phyloP scores from a whole-genome alignment of 1,140 invertebrate genomes.

The Oedothorax gibbosus region DNA sequence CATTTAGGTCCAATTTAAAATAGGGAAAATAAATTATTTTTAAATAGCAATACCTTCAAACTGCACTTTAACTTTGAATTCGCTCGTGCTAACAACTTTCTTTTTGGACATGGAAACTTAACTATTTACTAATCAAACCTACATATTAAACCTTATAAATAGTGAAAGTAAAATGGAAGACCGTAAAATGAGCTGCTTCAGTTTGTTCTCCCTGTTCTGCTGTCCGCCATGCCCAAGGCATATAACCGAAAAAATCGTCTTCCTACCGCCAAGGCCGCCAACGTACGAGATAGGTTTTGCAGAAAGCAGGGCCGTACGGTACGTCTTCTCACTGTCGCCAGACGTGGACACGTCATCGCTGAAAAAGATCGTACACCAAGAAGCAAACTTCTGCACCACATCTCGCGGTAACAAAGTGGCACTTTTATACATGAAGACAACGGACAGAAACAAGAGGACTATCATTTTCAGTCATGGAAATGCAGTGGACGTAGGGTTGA shows the following conservation, averaged over 20 bases:
- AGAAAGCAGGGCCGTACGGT: conserved; percentile 64
- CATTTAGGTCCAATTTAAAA: too few relatives aligned
- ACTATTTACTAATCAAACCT: too few relatives aligned
- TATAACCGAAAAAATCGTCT: conserved; percentile 98
- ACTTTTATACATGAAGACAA: conserved; percentile 91
- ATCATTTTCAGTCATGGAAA: conserved; percentile 99
- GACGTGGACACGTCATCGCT: conserved; percentile 91
- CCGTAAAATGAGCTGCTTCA: background rate
- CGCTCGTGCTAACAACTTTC: too few relatives aligned
- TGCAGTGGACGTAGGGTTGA: conserved; percentile 96
- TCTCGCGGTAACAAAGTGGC: conserved; percentile 97
- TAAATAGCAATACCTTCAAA: too few relatives aligned
- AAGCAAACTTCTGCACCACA: conserved; percentile 80
- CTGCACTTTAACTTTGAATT: too few relatives aligned
- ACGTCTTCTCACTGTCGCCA: conserved; percentile 78
- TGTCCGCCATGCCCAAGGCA: conserved; percentile 98
- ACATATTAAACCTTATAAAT: too few relatives aligned
- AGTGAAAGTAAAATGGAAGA: too few relatives aligned
- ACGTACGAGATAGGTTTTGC: conserved; percentile 84
- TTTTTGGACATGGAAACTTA: too few relatives aligned
- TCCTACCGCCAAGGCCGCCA: conserved; percentile 92
- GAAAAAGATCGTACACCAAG: conserved; percentile 94
- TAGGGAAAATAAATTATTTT: too few relatives aligned
- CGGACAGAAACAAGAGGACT: conserved; percentile 91
- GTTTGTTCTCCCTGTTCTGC: conserved; percentile 80